Conservation (phyloP, 2,113 vertebrate species). For the Halcyon malimbica region DNA sequence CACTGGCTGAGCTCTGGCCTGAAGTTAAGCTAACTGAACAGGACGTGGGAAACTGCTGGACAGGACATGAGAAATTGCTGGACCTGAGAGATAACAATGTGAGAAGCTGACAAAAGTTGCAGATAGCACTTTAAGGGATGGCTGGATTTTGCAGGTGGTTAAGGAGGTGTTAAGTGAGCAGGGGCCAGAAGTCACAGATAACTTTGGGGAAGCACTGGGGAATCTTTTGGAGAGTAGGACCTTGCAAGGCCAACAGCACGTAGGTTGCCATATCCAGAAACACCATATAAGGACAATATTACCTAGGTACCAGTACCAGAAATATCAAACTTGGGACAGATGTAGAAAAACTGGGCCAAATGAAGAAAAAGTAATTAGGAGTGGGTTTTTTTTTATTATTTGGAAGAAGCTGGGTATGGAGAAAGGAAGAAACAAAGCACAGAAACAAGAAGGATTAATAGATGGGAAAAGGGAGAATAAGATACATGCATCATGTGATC, state of each 20-base stretch:
- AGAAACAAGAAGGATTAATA: background rate
- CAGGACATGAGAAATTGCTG: background rate
- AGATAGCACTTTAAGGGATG: background rate
- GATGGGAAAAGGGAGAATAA: background rate
- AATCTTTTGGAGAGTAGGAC: background rate
- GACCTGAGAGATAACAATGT: background rate
- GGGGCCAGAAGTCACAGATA: background rate
- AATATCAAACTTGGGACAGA: background rate
- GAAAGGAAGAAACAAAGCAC: background rate
- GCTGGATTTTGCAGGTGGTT: background rate
- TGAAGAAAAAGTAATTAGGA: background rate
- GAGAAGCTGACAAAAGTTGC: background rate
- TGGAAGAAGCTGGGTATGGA: background rate
- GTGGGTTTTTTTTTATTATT: background rate
- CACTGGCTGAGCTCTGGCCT: background rate
- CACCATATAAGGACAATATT: background rate
- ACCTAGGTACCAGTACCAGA: background rate
- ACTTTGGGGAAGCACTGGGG: background rate
- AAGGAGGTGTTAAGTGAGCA: background rate
- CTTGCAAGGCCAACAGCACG: background rate
- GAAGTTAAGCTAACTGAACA: background rate
- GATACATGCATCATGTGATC: fast-evolving
- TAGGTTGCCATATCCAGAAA: background rate
- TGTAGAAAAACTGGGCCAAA: background rate
- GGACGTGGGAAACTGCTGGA: background rate